Conservation (phyloP, 2,888 invertebrate species). For the Nomada ruficornis region DNA sequence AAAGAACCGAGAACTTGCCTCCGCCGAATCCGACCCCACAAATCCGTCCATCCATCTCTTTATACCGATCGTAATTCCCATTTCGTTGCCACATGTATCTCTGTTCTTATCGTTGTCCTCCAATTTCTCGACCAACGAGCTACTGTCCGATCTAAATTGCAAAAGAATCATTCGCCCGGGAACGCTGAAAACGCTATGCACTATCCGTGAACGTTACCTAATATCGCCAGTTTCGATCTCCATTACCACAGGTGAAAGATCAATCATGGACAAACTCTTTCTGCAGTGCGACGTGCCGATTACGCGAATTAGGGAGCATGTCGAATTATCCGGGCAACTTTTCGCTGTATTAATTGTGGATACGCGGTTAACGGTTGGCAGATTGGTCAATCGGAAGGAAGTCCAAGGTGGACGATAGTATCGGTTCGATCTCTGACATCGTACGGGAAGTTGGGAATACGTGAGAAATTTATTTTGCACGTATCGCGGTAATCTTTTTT, state of each 20-base stretch:
- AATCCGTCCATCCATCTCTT: slow-evolving; percentile 65
- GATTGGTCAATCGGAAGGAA: slow-evolving; percentile 63
- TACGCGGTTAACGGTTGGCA: slow-evolving; percentile 41
- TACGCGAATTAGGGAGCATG: slow-evolving; percentile 62
- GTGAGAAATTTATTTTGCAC: slow-evolving; percentile 70
- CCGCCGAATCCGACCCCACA: slow-evolving; percentile 42
- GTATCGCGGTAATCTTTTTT: slow-evolving; percentile 65
- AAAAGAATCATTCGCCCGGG: neutral
- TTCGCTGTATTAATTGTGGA: slow-evolving; percentile 54
- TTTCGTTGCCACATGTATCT: slow-evolving; percentile 42
- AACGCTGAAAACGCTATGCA: neutral
- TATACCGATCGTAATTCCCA: slow-evolving; percentile 31
- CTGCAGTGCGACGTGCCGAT: slow-evolving; percentile 56
- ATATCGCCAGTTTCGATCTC: slow-evolving; percentile 67
- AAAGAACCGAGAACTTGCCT: slow-evolving; percentile 28
- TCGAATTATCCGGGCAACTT: slow-evolving; percentile 56
- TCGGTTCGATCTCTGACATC: slow-evolving; percentile 66
- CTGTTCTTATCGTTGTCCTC: slow-evolving; percentile 66
- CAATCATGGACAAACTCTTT: slow-evolving; percentile 80
- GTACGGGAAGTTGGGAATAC: slow-evolving; percentile 72
- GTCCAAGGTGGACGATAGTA: slow-evolving; percentile 71
- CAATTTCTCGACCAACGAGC: slow-evolving; percentile 34
- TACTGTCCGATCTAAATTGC: slow-evolving; percentile 54
- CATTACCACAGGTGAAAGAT: slow-evolving; percentile 71
- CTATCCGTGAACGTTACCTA: slow-evolving; percentile 59